Base-by-base conservation (phyloP, 2,797 vertebrate genomes). In the Pseudotriccus pelzelni region DNA sequence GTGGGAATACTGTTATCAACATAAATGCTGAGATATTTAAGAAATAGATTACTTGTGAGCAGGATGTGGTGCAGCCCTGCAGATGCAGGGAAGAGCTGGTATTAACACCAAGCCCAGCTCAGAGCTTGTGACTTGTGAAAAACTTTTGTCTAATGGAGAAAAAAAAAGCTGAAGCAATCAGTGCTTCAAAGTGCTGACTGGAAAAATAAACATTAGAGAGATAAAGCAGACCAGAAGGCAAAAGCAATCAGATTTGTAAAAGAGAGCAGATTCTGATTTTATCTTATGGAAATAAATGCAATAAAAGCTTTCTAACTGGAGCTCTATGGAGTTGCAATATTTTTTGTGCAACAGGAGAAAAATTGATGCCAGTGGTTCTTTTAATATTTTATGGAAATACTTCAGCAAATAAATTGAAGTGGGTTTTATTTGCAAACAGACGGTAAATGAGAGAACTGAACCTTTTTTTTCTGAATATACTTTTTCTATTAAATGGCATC, bases 361-460 rank as follows among this genome's bases (percentile, higher is more conserved):
- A 96, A 95, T 74, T 94, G 63, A 94, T 94, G 95, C 55, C 34
- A 9, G 63, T 90, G 63, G 53, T 93, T 94, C 49, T 84, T 95
- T 96, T 97, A 96, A 95, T 96, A 97, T 94, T 96, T 96, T 97
- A 96, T 94, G 91, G 93, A 96, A 96, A 95, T 93, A 81, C 63
- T 94, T 96, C 83, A 84, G 80, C 84, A 96, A 90, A 97, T 96
- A 96, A 95, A 94, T 90, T 68, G 80, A 91, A 94, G 77, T 86
- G 67, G 2, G 44, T 90, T 7, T 93, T 92, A 93, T 92, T 96
- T 96, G 80, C 79, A 92, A 89, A 93, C 94, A 95, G 93, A 94
- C 94, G 92, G 91, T 86, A 97, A 95, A 96, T 95, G 87, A 74
- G 59, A 84, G 37, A 88, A 91, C 55, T 52, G 56, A 90, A 79